Evolutionary conservation across 64 coral and sea anemone genomes (phyloP), one percentile per base, ranked within the genome.

Genomic region (Montipora cactus): DNA sequence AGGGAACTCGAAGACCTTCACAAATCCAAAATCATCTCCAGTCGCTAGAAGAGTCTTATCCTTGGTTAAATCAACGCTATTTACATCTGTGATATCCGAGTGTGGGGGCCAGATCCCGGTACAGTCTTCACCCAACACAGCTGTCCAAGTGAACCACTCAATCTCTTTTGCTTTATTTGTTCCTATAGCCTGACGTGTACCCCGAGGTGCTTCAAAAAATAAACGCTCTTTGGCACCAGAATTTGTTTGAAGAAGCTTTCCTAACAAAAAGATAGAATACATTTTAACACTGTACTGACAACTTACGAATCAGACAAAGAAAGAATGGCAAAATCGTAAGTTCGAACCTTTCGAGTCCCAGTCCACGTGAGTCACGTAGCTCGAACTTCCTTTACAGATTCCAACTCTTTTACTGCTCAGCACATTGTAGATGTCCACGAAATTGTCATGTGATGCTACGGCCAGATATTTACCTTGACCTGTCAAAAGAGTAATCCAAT

Each of bases 341-440:
- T 12, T 21, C 20, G 0, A 81, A 95, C 96, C 94, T 90, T 90
- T 98, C 1, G 76, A 76, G 81, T 95, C 96, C 96, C 96, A 95
- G 96, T 98, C 96, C 16, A 98, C 87, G 49, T 98, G 96, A 16
- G 96, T 98, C 49, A 98, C 84, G 13, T 98, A 98, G 50, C 96
- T 98, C 19, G 96, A 98, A 59, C 96, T 98, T n/a, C 96, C 96
- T 87, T 98, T 98, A 22, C 96, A 98, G 49, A 98, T 98, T 11
- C 96, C 96, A 1, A 98, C 96, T 95, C 96, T 90, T 75, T 98
- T 98, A 49, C 96, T 98, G 57, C 94, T 98, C 86, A 98, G 82
- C 37, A 99, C 98, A 76, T 99, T 99, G 79, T 99, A 99, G 50
- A 99, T 99, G 58, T 99, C 98, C 18, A 99, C 92, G 55, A 96